Conservation (phyloP, 2,797 vertebrate species). For the Myotis findleyi region DNA sequence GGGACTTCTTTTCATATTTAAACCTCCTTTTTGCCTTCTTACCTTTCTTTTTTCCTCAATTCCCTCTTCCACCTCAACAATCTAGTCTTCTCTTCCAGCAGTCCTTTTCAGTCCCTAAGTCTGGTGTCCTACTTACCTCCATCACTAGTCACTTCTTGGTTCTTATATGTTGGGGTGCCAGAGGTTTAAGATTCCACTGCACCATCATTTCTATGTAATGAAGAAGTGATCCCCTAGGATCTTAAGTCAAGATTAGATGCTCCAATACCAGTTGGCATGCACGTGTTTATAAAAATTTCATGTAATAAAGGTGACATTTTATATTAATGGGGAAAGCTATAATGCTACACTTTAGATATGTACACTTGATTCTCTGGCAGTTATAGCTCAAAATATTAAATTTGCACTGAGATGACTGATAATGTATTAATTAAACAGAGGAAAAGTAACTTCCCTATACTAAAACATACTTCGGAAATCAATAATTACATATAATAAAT, state of each 20-base stretch:
- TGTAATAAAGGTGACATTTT: neutral
- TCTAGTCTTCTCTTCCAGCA: neutral
- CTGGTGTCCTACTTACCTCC: neutral
- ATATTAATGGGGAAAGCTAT: neutral
- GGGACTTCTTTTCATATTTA: neutral
- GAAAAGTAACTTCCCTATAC: neutral
- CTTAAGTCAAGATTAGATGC: neutral
- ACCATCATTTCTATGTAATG: neutral
- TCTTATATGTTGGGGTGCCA: neutral
- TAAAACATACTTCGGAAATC: neutral
- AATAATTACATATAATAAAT: constrained; percentile 6
- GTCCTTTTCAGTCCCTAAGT: neutral
- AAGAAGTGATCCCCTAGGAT: neutral
- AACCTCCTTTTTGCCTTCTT: neutral
- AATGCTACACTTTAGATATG: neutral
- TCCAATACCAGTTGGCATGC: neutral
- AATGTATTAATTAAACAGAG: neutral
- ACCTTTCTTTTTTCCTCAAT: neutral
- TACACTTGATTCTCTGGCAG: neutral
- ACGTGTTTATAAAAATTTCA: neutral
- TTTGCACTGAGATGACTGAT: neutral
- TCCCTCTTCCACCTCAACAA: neutral
- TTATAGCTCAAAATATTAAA: neutral
- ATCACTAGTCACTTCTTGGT: neutral
- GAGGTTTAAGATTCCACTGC: constrained; percentile 10